Evolutionary conservation across 2,113 vertebrate genomes (phyloP), one percentile per base, ranked within the genome.

Genomic region (Pogonocichla stellata): DNA sequence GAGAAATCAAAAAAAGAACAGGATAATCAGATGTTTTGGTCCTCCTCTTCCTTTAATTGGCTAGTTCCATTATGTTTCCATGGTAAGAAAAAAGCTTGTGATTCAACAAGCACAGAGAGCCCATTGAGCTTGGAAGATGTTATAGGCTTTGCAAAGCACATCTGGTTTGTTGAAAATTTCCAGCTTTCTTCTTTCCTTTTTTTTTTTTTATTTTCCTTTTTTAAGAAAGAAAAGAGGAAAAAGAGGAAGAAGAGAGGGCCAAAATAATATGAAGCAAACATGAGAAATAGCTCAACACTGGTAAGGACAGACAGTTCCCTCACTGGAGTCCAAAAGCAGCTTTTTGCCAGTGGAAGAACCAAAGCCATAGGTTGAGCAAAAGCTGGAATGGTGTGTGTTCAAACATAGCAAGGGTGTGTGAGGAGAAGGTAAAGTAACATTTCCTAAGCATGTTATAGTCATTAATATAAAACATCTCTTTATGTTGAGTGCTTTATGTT

Each of bases 391-490:
- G 86, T 79, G 42, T 19, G 28, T 90, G 74, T 86, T 96, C 91
- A 97, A 97, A 90, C 77, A 93, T 48, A 92, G 95, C 87, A 94
- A 93, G 95, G 65, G 72, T 94, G 91, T 93, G 83, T 80, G 57
- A 96, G 88, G 58, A 93, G 88, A 93, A 97, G 80, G 82, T 67
- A 88, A 62, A 88, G 66, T 95, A 92, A 95, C 9, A 1, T 91
- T 95, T 93, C 88, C 90, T 92, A 85, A 96, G 90, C 66, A 88
- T 95, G 95, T 95, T 96, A 96, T 94, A 96, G 65, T 91, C 96
- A 96, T 97, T 97, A 97, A 96, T 93, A 91, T 90, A 95, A 95
- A 94, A 91, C 81, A 84, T 86, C 40, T 94, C 90, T 95, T 94
- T 90, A 92, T 84, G 85, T 89, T 20, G 5, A 97, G 66, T 86